Percentiles rank a stretch among this genome's conserved stretches.
Conservation (phyloP, 2,888 invertebrate genomes). For the Acholoe squamosa region DNA sequence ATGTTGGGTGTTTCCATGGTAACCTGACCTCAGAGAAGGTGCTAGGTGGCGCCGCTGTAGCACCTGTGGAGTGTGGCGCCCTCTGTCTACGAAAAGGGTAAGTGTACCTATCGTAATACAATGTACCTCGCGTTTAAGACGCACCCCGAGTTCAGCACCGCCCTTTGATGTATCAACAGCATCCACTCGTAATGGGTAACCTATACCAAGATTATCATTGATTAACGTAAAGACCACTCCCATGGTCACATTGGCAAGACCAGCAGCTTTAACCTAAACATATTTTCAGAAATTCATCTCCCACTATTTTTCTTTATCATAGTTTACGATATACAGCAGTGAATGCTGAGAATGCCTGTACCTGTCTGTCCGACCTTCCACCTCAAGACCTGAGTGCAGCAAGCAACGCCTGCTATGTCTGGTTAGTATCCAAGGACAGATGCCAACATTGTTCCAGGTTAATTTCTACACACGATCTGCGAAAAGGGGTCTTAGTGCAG, state of each 20-base stretch:
- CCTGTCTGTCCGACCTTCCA: background rate
- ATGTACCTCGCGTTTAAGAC: too few relatives aligned
- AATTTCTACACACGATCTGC: too few relatives aligned
- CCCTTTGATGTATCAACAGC: too few relatives aligned
- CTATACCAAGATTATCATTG: background rate
- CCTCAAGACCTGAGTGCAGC: background rate
- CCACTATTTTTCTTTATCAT: background rate
- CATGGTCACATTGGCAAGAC: background rate
- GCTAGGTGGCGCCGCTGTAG: background rate
- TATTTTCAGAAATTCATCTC: background rate
- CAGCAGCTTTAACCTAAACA: background rate
- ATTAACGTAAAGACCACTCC: background rate
- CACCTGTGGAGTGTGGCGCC: background rate
- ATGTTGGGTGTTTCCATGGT: conserved; percentile 14
- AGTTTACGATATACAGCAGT: background rate
- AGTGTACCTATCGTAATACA: too few relatives aligned
- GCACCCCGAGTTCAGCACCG: too few relatives aligned
- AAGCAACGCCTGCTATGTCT: background rate
- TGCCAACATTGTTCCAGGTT: too few relatives aligned
- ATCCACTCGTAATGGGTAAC: too few relatives aligned
- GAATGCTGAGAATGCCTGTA: background rate
- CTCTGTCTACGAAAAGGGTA: background rate
- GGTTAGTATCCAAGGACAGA: too few relatives aligned
- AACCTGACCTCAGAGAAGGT: background rate
- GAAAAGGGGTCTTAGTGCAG: too few relatives aligned